Percentiles rank a stretch among this genome's conserved stretches.
Evolutionary conservation across 2,888 invertebrate genomes (phyloP).

Genomic region (Lampropteryx suffumata): DNA sequence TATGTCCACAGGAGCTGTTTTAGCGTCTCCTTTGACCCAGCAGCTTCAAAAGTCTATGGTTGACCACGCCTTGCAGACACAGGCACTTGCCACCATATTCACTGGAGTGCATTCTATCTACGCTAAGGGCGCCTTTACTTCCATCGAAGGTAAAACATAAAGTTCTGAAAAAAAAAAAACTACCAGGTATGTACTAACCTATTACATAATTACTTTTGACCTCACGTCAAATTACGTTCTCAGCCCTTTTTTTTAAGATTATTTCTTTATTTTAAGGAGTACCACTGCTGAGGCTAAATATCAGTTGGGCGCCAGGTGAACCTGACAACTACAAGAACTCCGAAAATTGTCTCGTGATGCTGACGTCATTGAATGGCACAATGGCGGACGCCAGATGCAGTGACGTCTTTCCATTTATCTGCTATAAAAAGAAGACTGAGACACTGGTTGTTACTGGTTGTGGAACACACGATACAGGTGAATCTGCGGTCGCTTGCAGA

Average conservation of each 20-base stretch:
- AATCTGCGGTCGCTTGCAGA: not conserved
- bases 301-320: constrained; percentile 17
- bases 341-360: constrained; percentile 25
- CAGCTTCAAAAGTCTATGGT: constrained; percentile 29
- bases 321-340: constrained; percentile 14
- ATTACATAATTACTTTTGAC: too few relatives aligned
- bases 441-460: constrained; percentile 15
- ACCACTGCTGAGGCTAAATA: constrained; percentile 5
- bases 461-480: constrained; percentile 33
- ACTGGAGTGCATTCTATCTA: constrained; percentile 43
- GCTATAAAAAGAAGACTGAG: constrained; percentile 20
- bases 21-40: constrained; percentile 39
- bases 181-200: too few relatives aligned
- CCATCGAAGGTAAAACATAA: constrained; percentile 44
- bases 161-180: too few relatives aligned
- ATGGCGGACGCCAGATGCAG: constrained; percentile 25
- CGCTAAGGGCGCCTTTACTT: constrained; percentile 41
- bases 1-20: constrained; percentile 36
- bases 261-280: constrained; percentile 9
- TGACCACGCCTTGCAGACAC: not conserved
- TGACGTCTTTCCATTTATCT: constrained; percentile 28
- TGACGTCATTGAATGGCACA: constrained; percentile 3
- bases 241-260: too few relatives aligned
- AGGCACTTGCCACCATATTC: constrained; percentile 24
- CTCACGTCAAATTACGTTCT: too few relatives aligned